phyloP scores from a whole-genome alignment of 2,888 invertebrate genomes.

The Drosophila rellima region DNA sequence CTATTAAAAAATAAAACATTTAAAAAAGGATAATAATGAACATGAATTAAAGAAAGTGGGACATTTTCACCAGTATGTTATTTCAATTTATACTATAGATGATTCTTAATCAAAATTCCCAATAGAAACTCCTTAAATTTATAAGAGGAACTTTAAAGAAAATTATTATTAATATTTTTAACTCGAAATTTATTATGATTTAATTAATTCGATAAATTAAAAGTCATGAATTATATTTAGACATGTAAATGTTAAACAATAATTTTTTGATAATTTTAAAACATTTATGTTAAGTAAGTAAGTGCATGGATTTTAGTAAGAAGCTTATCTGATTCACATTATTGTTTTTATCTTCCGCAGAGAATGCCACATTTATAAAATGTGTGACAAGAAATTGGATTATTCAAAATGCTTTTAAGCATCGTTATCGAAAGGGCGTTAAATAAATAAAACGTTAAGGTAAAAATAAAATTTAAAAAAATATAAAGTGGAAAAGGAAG shows the following conservation, averaged over 20 bases:
- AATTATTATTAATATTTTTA: too few relatives aligned
- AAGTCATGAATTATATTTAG: neutral
- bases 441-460: slow-evolving; percentile 49
- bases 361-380: slow-evolving; percentile 17
- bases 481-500: neutral
- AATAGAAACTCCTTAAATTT: too few relatives aligned
- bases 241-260: neutral
- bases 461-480: slow-evolving; percentile 23
- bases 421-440: slow-evolving; percentile 51
- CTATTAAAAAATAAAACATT: too few relatives aligned
- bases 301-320: slow-evolving; percentile 10
- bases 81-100: neutral
- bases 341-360: slow-evolving; percentile 5
- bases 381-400: slow-evolving; percentile 44
- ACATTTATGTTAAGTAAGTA: neutral
- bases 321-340: slow-evolving; percentile 3
- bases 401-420: slow-evolving; percentile 60
- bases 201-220: neutral
- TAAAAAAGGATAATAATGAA: neutral
- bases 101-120: neutral
- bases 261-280: neutral
- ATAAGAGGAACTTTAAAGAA: too few relatives aligned
- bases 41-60: neutral
- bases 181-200: neutral
- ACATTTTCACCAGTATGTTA: neutral